Evolutionary conservation across 2,797 vertebrate genomes (phyloP), one percentile per base, ranked within the genome.

Genomic region (Lagodon rhomboides): DNA sequence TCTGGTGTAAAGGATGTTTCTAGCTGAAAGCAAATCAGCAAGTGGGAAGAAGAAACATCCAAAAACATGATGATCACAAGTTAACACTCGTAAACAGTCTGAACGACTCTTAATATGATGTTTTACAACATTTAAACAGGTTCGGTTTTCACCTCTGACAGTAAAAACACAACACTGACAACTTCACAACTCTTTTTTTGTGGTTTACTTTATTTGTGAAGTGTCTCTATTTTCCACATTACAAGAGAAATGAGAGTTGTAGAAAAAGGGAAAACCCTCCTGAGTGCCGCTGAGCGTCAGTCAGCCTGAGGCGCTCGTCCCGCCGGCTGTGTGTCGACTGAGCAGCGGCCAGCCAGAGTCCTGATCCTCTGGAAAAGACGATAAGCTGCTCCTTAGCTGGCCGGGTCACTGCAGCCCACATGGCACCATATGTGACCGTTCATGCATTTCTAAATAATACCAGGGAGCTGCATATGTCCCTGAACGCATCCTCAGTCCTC

Each of bases 311-410:
- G 16, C 38, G 1, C 17, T 6, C 34, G 7, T 10, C 17, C 41
- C 47, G 20, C 50, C 34, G 75, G 77, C 59, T 15, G 66, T 80
- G 68, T 77, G 73, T 79, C 25, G 60, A 54, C 79, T 84, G 82
- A 84, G 74, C 75, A 78, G 78, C 34, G 23, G 51, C 70, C 79
- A 73, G 83, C 65, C 47, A 8, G 41, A 75, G 68, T 46, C 78
- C 84, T 94, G 89, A 94, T 94, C 93, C 91, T 77, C 86, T 83
- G 78, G 76, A 88, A 86, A 93, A 93, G 89, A 92, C 80, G 87
- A 93, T 95, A 94, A 95, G 91, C 93, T 90, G 76, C 83, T 93
- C 86, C 90, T 94, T 82, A 93, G 92, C 73, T 82, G 66, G 91
- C 73, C 83, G 66, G 91, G 91, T 94, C 92, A 86, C 79, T 70